Percentiles rank a stretch among this genome's conserved stretches.
phyloP scores from a whole-genome alignment of 1,140 invertebrate genomes.

The Copidosoma floridanum region DNA sequence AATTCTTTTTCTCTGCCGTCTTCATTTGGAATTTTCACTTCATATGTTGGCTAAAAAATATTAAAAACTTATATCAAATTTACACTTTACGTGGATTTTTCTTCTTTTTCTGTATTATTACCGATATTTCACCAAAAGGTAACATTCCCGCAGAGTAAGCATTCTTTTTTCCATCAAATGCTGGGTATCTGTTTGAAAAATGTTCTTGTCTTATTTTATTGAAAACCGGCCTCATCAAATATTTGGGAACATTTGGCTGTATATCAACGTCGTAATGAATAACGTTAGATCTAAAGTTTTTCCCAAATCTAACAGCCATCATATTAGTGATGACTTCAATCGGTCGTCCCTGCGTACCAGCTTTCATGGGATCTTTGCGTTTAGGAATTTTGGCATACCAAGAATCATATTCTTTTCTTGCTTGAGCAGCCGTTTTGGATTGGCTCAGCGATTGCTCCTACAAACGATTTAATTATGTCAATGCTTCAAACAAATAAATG shows the following conservation, averaged over 20 bases:
- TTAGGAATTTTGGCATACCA: too few species aligned
- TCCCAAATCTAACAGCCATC: constrained; percentile 53
- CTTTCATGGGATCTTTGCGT: too few species aligned
- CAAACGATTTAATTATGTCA: too few species aligned
- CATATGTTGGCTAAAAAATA: neutral
- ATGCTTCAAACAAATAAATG: too few species aligned
- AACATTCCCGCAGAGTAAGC: constrained; percentile 54
- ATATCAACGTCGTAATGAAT: constrained; percentile 60
- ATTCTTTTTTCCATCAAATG: constrained; percentile 74
- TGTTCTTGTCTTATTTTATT: constrained; percentile 35
- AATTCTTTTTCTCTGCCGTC: constrained; percentile 55
- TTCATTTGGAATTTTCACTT: constrained; percentile 36
- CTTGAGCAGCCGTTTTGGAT: too few species aligned
- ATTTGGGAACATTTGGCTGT: constrained; percentile 56
- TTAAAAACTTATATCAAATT: too few species aligned
- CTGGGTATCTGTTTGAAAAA: constrained; percentile 42
- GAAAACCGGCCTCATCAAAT: constrained; percentile 47
- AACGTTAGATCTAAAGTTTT: constrained; percentile 46
- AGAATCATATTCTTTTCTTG: too few species aligned
- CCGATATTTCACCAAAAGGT: too few species aligned
- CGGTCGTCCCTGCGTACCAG: constrained; percentile 51
- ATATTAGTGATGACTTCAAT: constrained; percentile 61
- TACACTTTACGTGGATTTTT: too few species aligned
- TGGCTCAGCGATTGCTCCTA: too few species aligned
- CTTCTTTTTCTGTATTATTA: too few species aligned